phyloP scores from a whole-genome alignment of 2,113 vertebrate species.

The Amblyornis subalaris region DNA sequence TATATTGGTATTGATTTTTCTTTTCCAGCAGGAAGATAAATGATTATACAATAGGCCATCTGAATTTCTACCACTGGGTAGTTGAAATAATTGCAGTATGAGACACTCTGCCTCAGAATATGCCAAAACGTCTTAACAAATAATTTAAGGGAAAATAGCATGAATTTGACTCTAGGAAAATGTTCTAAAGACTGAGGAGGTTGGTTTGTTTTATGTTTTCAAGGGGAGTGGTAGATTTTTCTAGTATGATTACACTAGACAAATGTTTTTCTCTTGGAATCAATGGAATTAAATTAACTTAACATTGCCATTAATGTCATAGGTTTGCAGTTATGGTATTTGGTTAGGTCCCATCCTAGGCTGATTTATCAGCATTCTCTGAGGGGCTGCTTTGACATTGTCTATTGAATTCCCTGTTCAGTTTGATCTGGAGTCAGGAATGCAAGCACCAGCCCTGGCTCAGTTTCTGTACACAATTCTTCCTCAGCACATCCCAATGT shows the following conservation, averaged over 20 bases:
- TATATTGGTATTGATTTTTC: not conserved
- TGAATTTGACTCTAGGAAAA: not conserved
- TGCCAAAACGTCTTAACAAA: not conserved
- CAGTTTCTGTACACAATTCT: not conserved
- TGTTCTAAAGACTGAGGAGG: not conserved
- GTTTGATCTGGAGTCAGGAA: not conserved
- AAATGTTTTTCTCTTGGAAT: not conserved
- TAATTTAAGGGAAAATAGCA: not conserved
- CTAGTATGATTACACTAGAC: not conserved
- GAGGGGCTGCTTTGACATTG: not conserved
- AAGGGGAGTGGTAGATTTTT: not conserved
- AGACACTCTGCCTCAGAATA: not conserved
- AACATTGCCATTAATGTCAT: not conserved
- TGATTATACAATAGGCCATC: not conserved
- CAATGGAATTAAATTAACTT: not conserved
- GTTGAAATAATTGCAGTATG: not conserved
- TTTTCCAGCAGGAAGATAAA: not conserved
- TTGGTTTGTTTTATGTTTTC: not conserved
- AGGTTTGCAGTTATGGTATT: not conserved
- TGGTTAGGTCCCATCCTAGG: fast-evolving
- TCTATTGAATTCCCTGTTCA: not conserved
- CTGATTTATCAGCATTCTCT: not conserved
- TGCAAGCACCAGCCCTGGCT: not conserved
- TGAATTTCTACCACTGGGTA: not conserved
- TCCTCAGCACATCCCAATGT: not conserved